Evolutionary conservation across 2,888 invertebrate genomes (phyloP).

Genomic region (Gastracanthus pulcherrimus): DNA sequence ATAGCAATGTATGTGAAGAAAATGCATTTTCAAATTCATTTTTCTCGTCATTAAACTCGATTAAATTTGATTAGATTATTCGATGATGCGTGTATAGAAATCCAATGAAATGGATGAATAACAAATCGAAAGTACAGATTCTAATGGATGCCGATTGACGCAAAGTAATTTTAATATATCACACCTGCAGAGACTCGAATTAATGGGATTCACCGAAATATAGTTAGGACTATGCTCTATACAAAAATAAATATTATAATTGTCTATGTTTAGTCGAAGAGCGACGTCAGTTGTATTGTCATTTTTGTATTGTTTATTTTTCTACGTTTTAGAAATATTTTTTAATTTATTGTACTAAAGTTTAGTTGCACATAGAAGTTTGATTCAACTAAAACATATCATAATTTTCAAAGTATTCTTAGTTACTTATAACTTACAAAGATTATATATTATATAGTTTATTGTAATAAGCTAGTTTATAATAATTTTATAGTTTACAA

Average conservation of each 20-base stretch:
- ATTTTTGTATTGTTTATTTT: background rate
- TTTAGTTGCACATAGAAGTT: background rate
- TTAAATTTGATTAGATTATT: background rate
- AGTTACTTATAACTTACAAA: background rate
- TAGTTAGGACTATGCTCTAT: constrained; percentile 38
- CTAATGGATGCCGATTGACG: constrained; percentile 13
- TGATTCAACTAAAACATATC: background rate
- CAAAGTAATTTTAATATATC: constrained; percentile 59
- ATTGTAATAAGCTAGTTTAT: background rate
- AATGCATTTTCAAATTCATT: background rate
- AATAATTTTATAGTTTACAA: background rate
- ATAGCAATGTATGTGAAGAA: too few relatives aligned
- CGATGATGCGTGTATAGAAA: background rate
- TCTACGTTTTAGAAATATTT: background rate
- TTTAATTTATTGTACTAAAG: background rate
- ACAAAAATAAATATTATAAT: constrained; percentile 18
- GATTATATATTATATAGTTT: background rate
- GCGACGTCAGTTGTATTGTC: constrained; percentile 2
- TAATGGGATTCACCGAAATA: constrained; percentile 62
- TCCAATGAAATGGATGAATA: background rate
- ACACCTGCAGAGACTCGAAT: constrained; percentile 62
- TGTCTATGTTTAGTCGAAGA: constrained; percentile 8
- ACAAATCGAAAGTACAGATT: constrained; percentile 21
- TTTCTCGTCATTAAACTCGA: background rate
- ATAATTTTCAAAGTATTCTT: background rate